Conservation (phyloP, 1,140 invertebrate genomes). For the Eueides isabella region DNA sequence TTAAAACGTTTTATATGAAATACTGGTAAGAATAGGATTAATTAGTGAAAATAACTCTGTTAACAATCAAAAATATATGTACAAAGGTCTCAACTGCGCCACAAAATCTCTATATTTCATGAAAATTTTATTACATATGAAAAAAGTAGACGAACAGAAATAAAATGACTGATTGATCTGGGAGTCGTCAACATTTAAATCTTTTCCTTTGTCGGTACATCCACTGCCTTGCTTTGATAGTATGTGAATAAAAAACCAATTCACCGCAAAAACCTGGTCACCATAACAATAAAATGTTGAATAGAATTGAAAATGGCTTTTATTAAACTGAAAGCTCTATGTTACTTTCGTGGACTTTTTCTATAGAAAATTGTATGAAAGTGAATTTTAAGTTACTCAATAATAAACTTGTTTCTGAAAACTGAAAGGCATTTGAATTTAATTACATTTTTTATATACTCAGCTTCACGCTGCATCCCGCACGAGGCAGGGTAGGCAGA, state of each 20-base stretch:
- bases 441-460: no score
- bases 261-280: background rate
- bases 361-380: background rate
- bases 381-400: background rate
- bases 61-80: no score
- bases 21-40: no score
- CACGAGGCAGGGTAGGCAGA: no score
- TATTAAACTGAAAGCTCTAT: background rate
- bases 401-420: no score
- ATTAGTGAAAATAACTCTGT: no score
- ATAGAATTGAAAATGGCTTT: constrained; percentile 2
- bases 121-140: no score
- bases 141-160: no score
- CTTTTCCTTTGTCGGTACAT: background rate
- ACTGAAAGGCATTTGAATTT: no score
- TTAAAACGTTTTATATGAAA: background rate
- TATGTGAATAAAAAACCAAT: background rate
- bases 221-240: background rate
- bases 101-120: no score
- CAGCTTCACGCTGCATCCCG: no score
- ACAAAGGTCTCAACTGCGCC: no score
- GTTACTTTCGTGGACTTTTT: background rate
- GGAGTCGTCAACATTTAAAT: background rate
- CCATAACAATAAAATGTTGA: background rate
- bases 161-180: background rate